Evolutionary conservation across 2,888 invertebrate genomes (phyloP).

Genomic region (Tetanocera ferruginea): DNA sequence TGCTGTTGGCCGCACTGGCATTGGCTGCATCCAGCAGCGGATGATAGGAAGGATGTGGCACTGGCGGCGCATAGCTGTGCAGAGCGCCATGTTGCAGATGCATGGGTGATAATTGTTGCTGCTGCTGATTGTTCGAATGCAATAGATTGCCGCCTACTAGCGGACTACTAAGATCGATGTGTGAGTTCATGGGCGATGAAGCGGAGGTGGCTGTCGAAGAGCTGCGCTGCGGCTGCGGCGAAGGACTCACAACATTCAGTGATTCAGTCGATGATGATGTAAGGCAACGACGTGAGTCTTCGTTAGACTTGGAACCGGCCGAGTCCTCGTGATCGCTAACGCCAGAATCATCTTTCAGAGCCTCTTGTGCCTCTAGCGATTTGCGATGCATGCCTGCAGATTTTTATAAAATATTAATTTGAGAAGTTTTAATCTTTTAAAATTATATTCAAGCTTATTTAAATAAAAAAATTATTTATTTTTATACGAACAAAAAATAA

Average conservation of each 20-base stretch:
- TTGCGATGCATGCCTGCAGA: slow-evolving; percentile 97
- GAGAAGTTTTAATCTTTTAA: slow-evolving; percentile 24
- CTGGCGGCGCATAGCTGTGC: not conserved
- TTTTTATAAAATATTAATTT: slow-evolving; percentile 5
- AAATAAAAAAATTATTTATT: not conserved
- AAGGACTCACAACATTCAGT: slow-evolving; percentile 69
- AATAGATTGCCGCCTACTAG: slow-evolving; percentile 46
- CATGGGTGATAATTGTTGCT: slow-evolving; percentile 46
- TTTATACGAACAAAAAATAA: not conserved
- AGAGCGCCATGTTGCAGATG: slow-evolving; percentile 39
- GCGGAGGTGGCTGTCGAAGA: slow-evolving; percentile 60
- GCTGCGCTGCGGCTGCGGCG: slow-evolving; percentile 55
- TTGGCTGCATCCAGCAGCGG: slow-evolving; percentile 64
- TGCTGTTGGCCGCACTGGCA: slow-evolving; percentile 62
- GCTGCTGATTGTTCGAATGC: slow-evolving; percentile 46
- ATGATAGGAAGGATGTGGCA: slow-evolving; percentile 57
- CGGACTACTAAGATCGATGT: slow-evolving; percentile 64
- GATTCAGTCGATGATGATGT: slow-evolving; percentile 65
- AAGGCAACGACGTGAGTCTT: slow-evolving; percentile 66
- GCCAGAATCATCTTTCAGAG: slow-evolving; percentile 85
- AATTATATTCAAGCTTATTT: slow-evolving; percentile 30
- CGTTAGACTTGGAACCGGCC: slow-evolving; percentile 73
- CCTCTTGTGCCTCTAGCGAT: slow-evolving; percentile 96
- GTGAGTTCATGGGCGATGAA: slow-evolving; percentile 56
- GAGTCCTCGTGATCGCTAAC: slow-evolving; percentile 78